Conservation (phyloP, 1,140 invertebrate genomes). For the Lucilia sericata region DNA sequence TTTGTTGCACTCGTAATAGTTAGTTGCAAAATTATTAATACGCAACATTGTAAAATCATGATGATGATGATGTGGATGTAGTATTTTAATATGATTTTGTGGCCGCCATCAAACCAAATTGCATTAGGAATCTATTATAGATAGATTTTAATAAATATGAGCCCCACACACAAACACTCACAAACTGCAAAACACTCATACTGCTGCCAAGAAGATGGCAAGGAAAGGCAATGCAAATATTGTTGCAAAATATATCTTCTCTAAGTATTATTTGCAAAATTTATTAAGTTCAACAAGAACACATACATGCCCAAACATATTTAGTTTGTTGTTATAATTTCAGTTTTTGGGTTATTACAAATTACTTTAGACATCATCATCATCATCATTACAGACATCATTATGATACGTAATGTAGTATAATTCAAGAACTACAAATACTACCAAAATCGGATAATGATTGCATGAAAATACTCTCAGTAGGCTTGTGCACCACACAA, state of each 20-base stretch:
- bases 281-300: background rate
- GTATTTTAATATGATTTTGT: constrained; percentile 27
- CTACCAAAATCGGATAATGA: background rate
- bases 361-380: background rate
- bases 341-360: background rate
- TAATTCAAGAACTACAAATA: too few relatives aligned
- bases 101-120: constrained; percentile 22
- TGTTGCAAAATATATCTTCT: too few relatives aligned
- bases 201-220: background rate
- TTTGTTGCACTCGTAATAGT: background rate
- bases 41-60: constrained; percentile 11
- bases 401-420: background rate
- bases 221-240: background rate
- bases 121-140: constrained; percentile 9
- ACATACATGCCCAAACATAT: background rate
- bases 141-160: constrained; percentile 11
- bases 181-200: background rate
- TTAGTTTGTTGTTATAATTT: background rate
- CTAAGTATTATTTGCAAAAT: background rate
- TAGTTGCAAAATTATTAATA: background rate
- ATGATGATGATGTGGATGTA: background rate
- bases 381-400: background rate
- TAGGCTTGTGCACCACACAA: too few relatives aligned
- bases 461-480: background rate
- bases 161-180: constrained; percentile 5